Conservation (phyloP, 1,140 invertebrate species). For the Samia ricini region DNA sequence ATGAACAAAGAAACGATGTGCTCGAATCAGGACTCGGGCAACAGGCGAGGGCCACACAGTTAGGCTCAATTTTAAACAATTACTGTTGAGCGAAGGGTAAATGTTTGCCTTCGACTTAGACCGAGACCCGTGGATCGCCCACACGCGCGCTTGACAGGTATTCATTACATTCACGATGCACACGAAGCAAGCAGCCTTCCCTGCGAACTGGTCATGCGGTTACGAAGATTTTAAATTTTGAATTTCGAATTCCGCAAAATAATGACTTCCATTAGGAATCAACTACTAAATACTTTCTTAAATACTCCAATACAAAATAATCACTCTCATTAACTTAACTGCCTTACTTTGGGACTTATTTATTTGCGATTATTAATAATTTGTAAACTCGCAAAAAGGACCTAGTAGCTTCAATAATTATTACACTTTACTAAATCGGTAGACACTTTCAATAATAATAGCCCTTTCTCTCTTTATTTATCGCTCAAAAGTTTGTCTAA, state of each 20-base stretch:
- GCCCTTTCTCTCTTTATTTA: background rate
- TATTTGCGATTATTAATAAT: too few species aligned
- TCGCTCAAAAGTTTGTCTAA: background rate
- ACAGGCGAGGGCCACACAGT: slow-evolving; percentile 69
- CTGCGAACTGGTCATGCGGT: slow-evolving; percentile 18
- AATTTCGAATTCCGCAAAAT: slow-evolving; percentile 36
- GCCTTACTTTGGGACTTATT: too few species aligned
- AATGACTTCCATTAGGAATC: background rate
- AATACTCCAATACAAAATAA: too few species aligned
- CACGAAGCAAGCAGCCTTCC: slow-evolving; percentile 36
- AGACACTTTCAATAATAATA: too few species aligned
- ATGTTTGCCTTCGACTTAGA: slow-evolving; percentile 72
- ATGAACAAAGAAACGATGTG: slow-evolving; percentile 46
- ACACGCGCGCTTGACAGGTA: slow-evolving; percentile 71
- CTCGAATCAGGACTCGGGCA: slow-evolving; percentile 40
- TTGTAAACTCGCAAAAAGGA: too few species aligned
- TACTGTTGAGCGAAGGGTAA: slow-evolving; percentile 71
- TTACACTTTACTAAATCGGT: too few species aligned
- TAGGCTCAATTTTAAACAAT: slow-evolving; percentile 75
- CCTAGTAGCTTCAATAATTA: too few species aligned
- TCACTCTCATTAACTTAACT: too few species aligned
- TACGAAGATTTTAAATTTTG: slow-evolving; percentile 42
- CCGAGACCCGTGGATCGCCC: slow-evolving; percentile 51
- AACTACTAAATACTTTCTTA: background rate
- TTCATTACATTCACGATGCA: slow-evolving; percentile 69